phyloP scores from a whole-genome alignment of 2,888 invertebrate species.

The Andrena camellia region DNA sequence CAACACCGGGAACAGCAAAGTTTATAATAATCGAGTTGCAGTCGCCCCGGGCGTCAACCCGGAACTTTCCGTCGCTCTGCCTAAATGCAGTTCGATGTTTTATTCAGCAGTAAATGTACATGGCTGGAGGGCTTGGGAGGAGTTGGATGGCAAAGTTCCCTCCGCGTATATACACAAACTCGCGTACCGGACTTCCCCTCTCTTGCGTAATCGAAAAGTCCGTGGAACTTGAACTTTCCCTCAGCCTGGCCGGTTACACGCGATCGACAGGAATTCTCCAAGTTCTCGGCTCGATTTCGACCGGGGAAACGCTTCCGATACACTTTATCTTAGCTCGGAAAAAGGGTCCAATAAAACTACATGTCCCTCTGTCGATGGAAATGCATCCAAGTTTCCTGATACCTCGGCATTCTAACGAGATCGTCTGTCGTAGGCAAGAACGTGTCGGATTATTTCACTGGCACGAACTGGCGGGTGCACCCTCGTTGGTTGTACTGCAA shows the following conservation, averaged over 20 bases:
- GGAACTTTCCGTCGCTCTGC: not conserved
- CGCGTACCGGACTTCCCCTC: not conserved
- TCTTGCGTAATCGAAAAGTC: slow-evolving; percentile 14
- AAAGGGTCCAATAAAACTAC: not conserved
- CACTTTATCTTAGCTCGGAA: not conserved
- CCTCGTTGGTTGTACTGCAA: slow-evolving; percentile 91
- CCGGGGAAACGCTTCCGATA: not conserved
- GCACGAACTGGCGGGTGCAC: slow-evolving; percentile 94
- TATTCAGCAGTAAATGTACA: slow-evolving; percentile 24
- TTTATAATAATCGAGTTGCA: not conserved
- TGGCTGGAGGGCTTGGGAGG: not conserved
- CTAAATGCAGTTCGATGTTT: slow-evolving; percentile 35
- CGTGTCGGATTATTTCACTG: slow-evolving; percentile 90
- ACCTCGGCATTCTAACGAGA: not conserved
- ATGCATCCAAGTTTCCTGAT: not conserved
- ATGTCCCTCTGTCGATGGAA: not conserved
- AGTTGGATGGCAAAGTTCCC: slow-evolving; percentile 37
- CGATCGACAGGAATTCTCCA: slow-evolving; percentile 2
- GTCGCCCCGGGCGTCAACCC: not conserved
- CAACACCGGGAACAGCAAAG: not conserved
- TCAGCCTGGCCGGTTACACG: not conserved
- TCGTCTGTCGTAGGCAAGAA: slow-evolving; percentile 84
- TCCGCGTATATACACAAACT: not conserved
- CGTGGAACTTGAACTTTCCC: not conserved
- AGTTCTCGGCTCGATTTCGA: not conserved